phyloP scores from a whole-genome alignment of 1,140 invertebrate genomes.

The Trichoplusia ni region DNA sequence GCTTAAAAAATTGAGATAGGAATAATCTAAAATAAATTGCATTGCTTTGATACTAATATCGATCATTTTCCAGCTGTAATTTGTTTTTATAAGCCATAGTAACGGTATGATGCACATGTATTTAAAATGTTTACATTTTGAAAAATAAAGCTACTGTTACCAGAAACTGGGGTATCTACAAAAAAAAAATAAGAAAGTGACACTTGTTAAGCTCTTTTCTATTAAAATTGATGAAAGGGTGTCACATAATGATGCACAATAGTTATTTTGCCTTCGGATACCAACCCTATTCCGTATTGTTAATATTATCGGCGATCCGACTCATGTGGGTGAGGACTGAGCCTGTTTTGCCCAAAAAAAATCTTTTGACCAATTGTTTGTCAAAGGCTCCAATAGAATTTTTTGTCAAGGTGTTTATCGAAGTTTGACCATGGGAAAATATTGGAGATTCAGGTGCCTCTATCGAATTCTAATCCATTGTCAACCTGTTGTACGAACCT shows the following conservation, averaged over 20 bases:
- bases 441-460: slow-evolving; percentile 74
- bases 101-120: neutral
- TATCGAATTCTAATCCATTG: slow-evolving; percentile 62
- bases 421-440: slow-evolving; percentile 80
- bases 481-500: slow-evolving; percentile 61
- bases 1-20: too few species aligned
- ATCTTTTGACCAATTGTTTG: slow-evolving; percentile 78
- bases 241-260: slow-evolving; percentile 74
- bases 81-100: too few species aligned
- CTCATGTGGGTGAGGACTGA: slow-evolving; percentile 66
- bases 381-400: slow-evolving; percentile 62
- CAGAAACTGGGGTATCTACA: slow-evolving; percentile 25
- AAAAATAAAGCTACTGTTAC: slow-evolving; percentile 18
- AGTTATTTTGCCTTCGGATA: slow-evolving; percentile 72
- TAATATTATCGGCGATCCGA: slow-evolving; percentile 63
- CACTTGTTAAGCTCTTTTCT: slow-evolving; percentile 77
- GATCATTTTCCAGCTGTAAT: too few species aligned
- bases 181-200: slow-evolving; percentile 67
- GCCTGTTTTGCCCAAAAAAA: slow-evolving; percentile 73
- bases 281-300: slow-evolving; percentile 69
- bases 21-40: too few species aligned
- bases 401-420: slow-evolving; percentile 76
- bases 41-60: too few species aligned
- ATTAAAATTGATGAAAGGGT: slow-evolving; percentile 74
- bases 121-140: neutral